A percentile compares a stretch with the other conserved stretches of the same genome.
Evolutionary conservation across 2,797 vertebrate species (phyloP).

Genomic region (Toxotes lorentzi): DNA sequence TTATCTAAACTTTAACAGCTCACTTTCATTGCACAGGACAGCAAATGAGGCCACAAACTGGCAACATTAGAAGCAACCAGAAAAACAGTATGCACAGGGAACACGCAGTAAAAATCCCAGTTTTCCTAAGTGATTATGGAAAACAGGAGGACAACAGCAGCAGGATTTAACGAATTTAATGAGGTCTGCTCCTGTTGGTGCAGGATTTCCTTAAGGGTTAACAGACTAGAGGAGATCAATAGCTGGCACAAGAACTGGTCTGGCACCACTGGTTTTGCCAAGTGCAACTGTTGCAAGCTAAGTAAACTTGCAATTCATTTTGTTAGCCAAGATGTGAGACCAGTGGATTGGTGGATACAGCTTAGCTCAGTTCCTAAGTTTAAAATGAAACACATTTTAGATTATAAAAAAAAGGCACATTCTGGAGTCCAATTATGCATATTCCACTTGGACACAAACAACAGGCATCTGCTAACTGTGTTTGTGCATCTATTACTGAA

Average conservation of each 20-base stretch:
- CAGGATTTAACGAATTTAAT: too few relatives aligned
- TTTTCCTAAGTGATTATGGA: background rate
- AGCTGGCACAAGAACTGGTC: constrained; percentile 10
- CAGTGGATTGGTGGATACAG: background rate
- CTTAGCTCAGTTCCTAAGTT: background rate
- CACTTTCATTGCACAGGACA: background rate
- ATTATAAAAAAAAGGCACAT: background rate
- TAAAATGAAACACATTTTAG: background rate
- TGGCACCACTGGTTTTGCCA: background rate
- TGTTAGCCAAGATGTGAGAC: background rate
- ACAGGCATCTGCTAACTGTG: background rate
- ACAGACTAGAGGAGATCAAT: constrained; percentile 29
- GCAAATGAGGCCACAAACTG: background rate
- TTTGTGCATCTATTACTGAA: background rate
- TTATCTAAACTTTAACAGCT: background rate
- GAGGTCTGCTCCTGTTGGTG: background rate
- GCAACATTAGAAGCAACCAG: background rate
- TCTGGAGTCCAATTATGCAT: background rate
- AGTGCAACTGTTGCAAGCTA: constrained; percentile 12
- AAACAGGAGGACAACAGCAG: background rate
- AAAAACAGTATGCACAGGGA: background rate
- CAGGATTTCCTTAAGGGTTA: background rate
- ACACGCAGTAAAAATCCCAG: background rate
- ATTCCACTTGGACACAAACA: background rate
- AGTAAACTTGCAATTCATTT: constrained; percentile 31